Base-by-base conservation (phyloP, 2,113 vertebrate genomes). In the Hymenochirus boettgeri region DNA sequence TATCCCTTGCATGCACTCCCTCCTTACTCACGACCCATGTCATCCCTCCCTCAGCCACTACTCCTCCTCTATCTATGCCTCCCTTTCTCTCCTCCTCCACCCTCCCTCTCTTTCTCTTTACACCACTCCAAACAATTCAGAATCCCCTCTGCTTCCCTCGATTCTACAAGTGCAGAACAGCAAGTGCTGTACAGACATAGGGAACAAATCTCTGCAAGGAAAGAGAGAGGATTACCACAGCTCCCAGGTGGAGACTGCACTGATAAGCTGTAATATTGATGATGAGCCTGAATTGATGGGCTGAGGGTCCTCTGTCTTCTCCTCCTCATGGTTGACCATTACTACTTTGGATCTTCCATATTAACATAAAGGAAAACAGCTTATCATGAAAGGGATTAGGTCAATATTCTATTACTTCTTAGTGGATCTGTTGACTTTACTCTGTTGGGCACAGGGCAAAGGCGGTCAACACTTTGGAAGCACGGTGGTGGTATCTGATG, bases 401-500 rank as follows among this genome's bases (percentile, higher is more conserved):
- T 56, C 33, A 42, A 60, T 69, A 21, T 35, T 69, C 57, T 87
- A 91, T 81, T 97, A 93, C 90, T 85, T 93, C 83, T 85, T 91
- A 83, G 89, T 93, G 72, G 92, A 98, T 90, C 86, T 96, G 74
- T 88, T 91, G 80, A 89, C 89, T 65, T 88, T 91, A 69, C 83
- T 92, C 77, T 94, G 94, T 82, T 91, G 91, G 79, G 94, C 96
- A 58, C 94, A 95, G 84, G 94, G 93, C 70, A 91, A 91, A 82
- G 85, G 88, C 9, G 93, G 94, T 45, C 89, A 90, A 73, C 89
- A 88, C 72, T 86, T 91, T 70, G 92, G 93, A 26, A 90, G 93
- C 75, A 92, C 95, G 75, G 81, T 95, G n/a, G 88, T 97, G 85
- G 89, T 96, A 70, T 82, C 93, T 3, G 92, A 91, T 60, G 90